Conservation (phyloP, 2,888 invertebrate genomes). For the Drosophila gaucha region DNA sequence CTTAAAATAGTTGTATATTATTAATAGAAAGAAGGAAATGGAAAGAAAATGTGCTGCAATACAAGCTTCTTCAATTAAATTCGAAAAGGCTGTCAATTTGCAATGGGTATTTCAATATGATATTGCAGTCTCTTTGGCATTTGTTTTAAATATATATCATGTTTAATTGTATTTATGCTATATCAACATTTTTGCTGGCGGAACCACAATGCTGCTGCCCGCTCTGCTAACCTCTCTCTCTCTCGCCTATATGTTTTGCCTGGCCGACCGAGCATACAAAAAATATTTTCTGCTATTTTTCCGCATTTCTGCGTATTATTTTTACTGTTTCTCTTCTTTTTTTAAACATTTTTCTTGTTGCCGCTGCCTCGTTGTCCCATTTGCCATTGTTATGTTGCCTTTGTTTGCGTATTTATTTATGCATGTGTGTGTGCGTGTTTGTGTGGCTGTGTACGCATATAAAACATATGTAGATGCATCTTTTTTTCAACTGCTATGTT, state of each 20-base stretch:
- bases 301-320: conserved; percentile 72
- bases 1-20: neutral
- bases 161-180: conserved; percentile 44
- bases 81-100: neutral
- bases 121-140: conserved; percentile 3
- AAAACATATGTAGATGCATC: conserved; percentile 53
- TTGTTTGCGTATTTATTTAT: conserved; percentile 67
- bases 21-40: no score
- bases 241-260: conserved; percentile 30
- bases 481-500: conserved; percentile 71
- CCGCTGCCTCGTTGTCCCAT: conserved; percentile 7
- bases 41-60: no score
- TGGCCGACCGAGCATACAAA: conserved; percentile 45
- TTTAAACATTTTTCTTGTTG: conserved; percentile 57
- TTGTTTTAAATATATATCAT: conserved; percentile 27
- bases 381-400: conserved; percentile 49
- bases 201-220: neutral
- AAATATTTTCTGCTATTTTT: conserved; percentile 62
- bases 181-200: conserved; percentile 16
- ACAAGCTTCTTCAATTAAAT: neutral
- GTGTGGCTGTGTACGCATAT: conserved; percentile 10
- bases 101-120: neutral
- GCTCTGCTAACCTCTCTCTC: conserved; percentile 10
- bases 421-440: conserved; percentile 9
- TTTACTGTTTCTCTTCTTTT: conserved; percentile 54